phyloP scores from a whole-genome alignment of 2,113 vertebrate species.

The Perca flavescens region DNA sequence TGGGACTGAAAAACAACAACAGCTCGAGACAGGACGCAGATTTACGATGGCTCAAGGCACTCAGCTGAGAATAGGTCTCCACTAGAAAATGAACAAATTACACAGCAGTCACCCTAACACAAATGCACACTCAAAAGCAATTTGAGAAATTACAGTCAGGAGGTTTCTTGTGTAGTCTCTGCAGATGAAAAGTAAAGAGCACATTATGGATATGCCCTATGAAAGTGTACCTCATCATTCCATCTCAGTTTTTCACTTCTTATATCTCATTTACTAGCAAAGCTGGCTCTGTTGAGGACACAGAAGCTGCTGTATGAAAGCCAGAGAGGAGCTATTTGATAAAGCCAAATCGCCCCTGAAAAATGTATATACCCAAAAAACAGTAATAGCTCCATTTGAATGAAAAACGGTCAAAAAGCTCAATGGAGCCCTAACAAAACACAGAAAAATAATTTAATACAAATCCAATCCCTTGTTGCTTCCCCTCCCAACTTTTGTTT shows the following conservation, averaged over 20 bases:
- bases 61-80: slow-evolving; percentile 81
- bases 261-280: slow-evolving; percentile 72
- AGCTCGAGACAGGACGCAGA: slow-evolving; percentile 82
- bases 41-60: slow-evolving; percentile 83
- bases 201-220: slow-evolving; percentile 76
- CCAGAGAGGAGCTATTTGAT: slow-evolving; percentile 69
- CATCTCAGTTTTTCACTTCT: slow-evolving; percentile 80
- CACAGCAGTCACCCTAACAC: slow-evolving; percentile 81
- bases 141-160: slow-evolving; percentile 82
- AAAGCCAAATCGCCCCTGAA: slow-evolving; percentile 52
- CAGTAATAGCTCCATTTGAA: slow-evolving; percentile 72
- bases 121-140: slow-evolving; percentile 81
- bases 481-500: slow-evolving; percentile 62
- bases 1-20: slow-evolving; percentile 86
- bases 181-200: slow-evolving; percentile 77
- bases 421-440: slow-evolving; percentile 58
- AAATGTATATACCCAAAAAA: slow-evolving; percentile 31
- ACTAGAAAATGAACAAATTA: slow-evolving; percentile 83
- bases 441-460: slow-evolving; percentile 55
- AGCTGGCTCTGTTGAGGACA: slow-evolving; percentile 55
- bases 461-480: slow-evolving; percentile 60
- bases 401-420: slow-evolving; percentile 67
- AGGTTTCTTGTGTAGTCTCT: slow-evolving; percentile 73
- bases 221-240: slow-evolving; percentile 80
- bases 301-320: slow-evolving; percentile 63